Evolutionary conservation across 2,888 invertebrate genomes (phyloP).

Genomic region (Mesorhabditis spiculigera): DNA sequence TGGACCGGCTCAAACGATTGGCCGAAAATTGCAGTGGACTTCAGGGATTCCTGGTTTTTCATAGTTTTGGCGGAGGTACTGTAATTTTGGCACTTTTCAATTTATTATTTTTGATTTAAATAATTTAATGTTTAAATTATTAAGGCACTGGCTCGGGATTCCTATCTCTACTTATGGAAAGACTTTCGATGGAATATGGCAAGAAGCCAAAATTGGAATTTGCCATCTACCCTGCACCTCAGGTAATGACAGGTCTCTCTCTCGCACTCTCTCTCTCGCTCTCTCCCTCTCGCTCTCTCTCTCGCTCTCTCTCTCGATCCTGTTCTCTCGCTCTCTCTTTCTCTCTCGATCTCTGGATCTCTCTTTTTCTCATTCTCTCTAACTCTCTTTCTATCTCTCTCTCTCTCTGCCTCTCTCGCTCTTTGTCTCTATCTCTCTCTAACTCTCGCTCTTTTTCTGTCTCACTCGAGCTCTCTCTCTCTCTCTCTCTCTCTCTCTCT

Average conservation of each 20-base stretch:
- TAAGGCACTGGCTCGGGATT: constrained; percentile 85
- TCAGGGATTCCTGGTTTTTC: constrained; percentile 79
- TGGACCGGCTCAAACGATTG: constrained; percentile 52
- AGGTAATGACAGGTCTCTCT: no score
- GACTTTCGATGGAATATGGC: constrained; percentile 78
- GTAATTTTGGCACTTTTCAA: not conserved
- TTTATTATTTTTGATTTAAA: not conserved
- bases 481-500: no score
- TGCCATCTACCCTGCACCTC: constrained; percentile 83
- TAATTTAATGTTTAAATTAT: not conserved
- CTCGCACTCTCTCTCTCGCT: no score
- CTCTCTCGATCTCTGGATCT: no score
- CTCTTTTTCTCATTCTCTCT: no score
- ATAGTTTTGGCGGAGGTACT: constrained; percentile 74
- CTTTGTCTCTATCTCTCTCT: no score
- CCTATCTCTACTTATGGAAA: constrained; percentile 80
- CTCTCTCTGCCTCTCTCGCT: no score
- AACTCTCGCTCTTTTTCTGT: no score
- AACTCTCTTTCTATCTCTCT: no score
- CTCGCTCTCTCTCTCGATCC: no score
- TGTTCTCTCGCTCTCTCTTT: no score
- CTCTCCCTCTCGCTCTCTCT: not conserved
- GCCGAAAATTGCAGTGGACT: constrained; percentile 75
- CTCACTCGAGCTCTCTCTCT: no score
- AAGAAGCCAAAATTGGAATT: constrained; percentile 85